phyloP scores from a whole-genome alignment of 2,888 invertebrate genomes.

The Aquatica leii region DNA sequence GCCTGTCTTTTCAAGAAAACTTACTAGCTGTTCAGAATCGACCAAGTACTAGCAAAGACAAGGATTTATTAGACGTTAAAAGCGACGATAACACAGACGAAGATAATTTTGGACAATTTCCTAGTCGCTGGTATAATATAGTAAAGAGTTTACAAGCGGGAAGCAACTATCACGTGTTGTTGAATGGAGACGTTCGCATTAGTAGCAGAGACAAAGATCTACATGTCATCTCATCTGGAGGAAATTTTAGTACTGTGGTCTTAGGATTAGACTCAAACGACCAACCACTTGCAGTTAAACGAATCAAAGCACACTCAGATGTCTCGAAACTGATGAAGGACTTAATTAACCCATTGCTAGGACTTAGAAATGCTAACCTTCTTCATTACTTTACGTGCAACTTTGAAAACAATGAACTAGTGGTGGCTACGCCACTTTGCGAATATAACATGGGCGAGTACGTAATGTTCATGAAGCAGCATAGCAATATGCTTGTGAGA shows the following conservation, averaged over 20 bases:
- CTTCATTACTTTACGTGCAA: constrained; percentile 53
- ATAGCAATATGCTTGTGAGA: constrained; percentile 44
- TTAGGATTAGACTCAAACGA: constrained; percentile 54
- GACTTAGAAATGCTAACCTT: constrained; percentile 50
- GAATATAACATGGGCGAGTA: constrained; percentile 59
- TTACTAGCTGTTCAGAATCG: background rate
- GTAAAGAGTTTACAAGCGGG: constrained; percentile 46
- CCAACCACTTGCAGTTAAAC: constrained; percentile 52
- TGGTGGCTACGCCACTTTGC: constrained; percentile 56
- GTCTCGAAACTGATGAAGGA: constrained; percentile 48
- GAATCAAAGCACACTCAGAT: constrained; percentile 45
- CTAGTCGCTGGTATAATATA: constrained; percentile 46
- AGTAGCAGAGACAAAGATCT: constrained; percentile 45
- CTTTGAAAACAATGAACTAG: constrained; percentile 51
- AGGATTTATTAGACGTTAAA: background rate
- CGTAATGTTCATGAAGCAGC: constrained; percentile 50
- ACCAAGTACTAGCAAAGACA: background rate
- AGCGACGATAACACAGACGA: background rate
- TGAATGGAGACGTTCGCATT: constrained; percentile 49
- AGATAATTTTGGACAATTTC: constrained; percentile 24
- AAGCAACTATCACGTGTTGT: constrained; percentile 41
- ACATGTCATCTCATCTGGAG: constrained; percentile 52
- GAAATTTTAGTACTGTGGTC: constrained; percentile 57
- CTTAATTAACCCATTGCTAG: constrained; percentile 51
- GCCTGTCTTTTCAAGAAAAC: constrained; percentile 22